These are phyloP conservation scores for Okamejei kenojei DNA, from an alignment of 2,797 vertebrate species.

Conservation along the genomic window DNA sequence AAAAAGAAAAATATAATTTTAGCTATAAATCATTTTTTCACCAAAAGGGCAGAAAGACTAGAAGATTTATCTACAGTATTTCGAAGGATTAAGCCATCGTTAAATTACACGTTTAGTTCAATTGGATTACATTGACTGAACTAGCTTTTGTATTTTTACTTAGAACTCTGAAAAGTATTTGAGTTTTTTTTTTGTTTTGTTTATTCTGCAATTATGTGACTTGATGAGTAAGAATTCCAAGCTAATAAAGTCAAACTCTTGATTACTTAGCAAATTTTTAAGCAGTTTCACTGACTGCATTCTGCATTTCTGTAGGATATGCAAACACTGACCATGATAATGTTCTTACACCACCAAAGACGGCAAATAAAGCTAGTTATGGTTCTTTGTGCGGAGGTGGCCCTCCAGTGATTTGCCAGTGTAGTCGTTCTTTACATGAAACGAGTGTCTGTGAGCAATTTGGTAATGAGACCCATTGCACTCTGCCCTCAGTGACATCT, in stretches of 20 bases:
- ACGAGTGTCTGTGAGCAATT: neutral
- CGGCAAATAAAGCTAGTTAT: neutral
- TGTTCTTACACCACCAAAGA: neutral
- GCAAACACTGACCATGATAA: neutral
- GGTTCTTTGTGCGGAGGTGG: neutral
- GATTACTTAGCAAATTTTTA: no score
- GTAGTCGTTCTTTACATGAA: neutral
- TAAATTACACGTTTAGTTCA: neutral
- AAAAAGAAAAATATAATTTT: neutral
- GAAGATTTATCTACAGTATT: neutral
- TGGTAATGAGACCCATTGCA: neutral
- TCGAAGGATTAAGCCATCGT: neutral
- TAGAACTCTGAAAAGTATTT: no score
- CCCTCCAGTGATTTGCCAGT: neutral
- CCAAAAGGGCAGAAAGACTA: neutral
- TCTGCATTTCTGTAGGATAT: neutral
- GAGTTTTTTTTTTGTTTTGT: no score
- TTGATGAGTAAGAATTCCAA: neutral
- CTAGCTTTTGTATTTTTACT: neutral
- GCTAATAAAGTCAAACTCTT: neutral
- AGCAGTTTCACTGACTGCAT: no score
- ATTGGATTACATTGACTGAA: neutral
- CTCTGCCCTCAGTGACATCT: no score
- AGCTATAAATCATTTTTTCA: neutral
- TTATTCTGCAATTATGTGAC: neutral